A percentile compares a stretch with the other conserved stretches of the same genome.
Conservation (phyloP, 1,140 invertebrate species). For the Triops longicaudatus region DNA sequence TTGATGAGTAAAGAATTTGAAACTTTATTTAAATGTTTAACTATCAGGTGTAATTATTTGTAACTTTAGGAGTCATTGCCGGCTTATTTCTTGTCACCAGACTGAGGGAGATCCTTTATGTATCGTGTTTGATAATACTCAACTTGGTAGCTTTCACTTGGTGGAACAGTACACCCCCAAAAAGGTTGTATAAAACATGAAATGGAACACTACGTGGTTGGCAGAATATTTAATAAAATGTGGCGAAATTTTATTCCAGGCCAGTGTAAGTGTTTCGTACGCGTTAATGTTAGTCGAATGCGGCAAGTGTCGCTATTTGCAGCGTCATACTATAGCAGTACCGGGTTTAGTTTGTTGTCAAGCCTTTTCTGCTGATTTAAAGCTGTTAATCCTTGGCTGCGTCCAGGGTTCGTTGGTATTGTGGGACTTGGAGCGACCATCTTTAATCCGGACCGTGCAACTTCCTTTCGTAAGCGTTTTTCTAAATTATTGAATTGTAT, state of each 20-base stretch:
- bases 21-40: neutral
- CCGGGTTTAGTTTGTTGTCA: constrained; percentile 19
- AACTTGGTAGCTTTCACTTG: neutral
- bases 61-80: neutral
- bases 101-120: constrained; percentile 22
- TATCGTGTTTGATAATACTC: constrained; percentile 15
- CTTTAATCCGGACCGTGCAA: neutral
- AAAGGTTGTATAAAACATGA: neutral
- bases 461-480: constrained; percentile 21
- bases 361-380: constrained; percentile 22
- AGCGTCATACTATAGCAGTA: neutral
- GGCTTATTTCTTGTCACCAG: constrained; percentile 23
- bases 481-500: neutral
- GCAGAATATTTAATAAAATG: too few relatives aligned
- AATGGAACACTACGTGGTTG: too few relatives aligned
- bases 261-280: neutral
- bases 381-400: constrained; percentile 25
- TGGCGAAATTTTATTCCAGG: neutral
- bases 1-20: neutral
- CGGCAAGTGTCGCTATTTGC: neutral
- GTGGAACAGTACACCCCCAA: neutral
- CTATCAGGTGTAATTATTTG: neutral
- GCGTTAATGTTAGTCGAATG: neutral
- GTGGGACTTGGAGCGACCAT: constrained; percentile 23
- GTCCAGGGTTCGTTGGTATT: constrained; percentile 24